Base-by-base conservation (phyloP, 2,797 vertebrate genomes). In the Oryzias sinensis region DNA sequence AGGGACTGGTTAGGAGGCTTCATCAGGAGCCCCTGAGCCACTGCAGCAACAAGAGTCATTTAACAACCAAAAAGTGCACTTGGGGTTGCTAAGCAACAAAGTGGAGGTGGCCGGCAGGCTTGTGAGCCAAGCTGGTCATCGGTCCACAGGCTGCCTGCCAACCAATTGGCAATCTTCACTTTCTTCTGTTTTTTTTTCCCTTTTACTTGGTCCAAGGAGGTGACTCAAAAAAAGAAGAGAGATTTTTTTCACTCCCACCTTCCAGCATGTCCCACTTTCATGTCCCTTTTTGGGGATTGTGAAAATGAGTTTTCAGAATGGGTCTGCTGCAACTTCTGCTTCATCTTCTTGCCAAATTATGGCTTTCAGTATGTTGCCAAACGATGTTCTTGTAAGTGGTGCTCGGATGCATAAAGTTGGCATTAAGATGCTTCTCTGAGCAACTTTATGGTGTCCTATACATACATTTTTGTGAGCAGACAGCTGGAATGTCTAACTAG, bases 31-130 rank as follows among this genome's bases (percentile, higher is more conserved):
- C 79, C 86, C 77, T 42, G 81, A 88, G 87, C 80, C 76, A 61
- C 67, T 56, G 72, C 76, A 67, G 88, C 87, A 89, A 87, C 90
- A 86, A 85, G 70, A 91, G 87, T 89, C 89, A 91, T 89, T 90
- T 90, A 85, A 80, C 81, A 84, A 66, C 66, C 74, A 69, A 81
- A 88, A 88, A 86, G 87, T 90, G 89, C 80, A 85, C 77, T 85
- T 80, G 77, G 78, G 81, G 90, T 92, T 92, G 91, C 91, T 80
- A 85, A 77, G 91, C 87, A 91, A 92, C 89, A 67, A 3, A 75
- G 72, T 67, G 67, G 72, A 85, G 83, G 75, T 83, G 83, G 84
- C 85, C 73, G 59, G 74, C 77, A 77, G 74, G 76, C 68, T 68
- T 66, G 64, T 79, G 50, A 74, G 72, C 65, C 76, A 71, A 76